Base-by-base conservation (phyloP, 1,140 invertebrate genomes). In the Adoxophyes honmai region DNA sequence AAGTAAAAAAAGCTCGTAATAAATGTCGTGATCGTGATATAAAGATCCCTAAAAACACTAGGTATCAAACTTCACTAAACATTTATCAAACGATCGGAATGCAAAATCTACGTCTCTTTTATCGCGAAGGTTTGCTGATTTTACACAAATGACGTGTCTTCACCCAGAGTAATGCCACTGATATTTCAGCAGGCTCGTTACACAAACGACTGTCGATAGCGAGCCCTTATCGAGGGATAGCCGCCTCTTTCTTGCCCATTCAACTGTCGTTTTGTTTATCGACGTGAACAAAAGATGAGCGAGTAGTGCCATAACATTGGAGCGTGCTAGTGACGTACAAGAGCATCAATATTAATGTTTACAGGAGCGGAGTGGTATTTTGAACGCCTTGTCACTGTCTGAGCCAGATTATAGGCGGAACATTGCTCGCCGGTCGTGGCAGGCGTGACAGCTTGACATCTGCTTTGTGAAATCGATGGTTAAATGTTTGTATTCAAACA, bases 311-410 rank as follows among this genome's bases (percentile, higher is more conserved):
- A 48, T 48, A 48, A 48, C 42, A 48, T 48, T 11, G 21, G n/a
- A 28, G 42, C 16, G 28, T 48, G 42, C 18, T 28, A 21, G 18
- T 48, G 42, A 48, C 42, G 11, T 48, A n/a, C 18, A 11, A 11
- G 11, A 13, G 42, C 42, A 39, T 39, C 38, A 48, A 48, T 48
- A 48, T 48, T 48, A 48, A 48, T 48, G 42, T 48, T 48, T 48
- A 48, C 42, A 48, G n/a, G 42, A 48, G 15, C 42, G 42, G 10
- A 28, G 21, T 28, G 21, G 42, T 18, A 48, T 48, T 33, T 16
- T 48, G 42, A 28, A 18, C 42, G 21, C 21, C 21, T 28, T 48
- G 42, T 48, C 42, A 21, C 16, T 6, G 42, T 16, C 42, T 18
- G 42, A 18, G 42, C 42, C 18, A 33, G 42, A 48, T 48, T 48